phyloP scores from a whole-genome alignment of 2,888 invertebrate species.

The Ceramica pisi region DNA sequence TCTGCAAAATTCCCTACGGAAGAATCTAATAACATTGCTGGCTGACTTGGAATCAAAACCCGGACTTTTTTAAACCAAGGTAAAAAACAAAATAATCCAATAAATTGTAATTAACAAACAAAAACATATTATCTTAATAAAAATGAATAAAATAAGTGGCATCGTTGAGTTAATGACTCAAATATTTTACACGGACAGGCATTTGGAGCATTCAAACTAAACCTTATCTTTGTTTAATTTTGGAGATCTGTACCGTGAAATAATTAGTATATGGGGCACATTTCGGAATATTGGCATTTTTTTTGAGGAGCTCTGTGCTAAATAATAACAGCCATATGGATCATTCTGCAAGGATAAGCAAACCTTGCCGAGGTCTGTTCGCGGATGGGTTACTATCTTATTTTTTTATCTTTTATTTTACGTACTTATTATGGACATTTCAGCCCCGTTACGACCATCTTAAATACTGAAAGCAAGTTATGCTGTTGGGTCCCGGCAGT shows the following conservation, averaged over 20 bases:
- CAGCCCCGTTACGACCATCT: too few species aligned
- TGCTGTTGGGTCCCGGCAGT: too few species aligned
- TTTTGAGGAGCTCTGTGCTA: too few species aligned
- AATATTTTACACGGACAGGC: slow-evolving; percentile 82
- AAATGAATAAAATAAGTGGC: slow-evolving; percentile 46
- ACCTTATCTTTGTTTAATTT: slow-evolving; percentile 57
- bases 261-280: neutral
- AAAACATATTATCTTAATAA: slow-evolving; percentile 12
- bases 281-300: neutral
- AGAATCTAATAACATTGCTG: neutral
- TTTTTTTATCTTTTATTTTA: too few species aligned
- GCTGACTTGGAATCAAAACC: neutral
- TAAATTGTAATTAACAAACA: slow-evolving; percentile 12
- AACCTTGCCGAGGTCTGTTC: too few species aligned
- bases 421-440: too few species aligned
- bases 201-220: slow-evolving; percentile 75
- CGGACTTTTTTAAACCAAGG: neutral
- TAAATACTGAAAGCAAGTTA: too few species aligned
- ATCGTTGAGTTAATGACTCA: slow-evolving; percentile 80
- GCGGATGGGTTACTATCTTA: too few species aligned
- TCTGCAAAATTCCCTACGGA: too few species aligned
- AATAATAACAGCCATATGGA: too few species aligned
- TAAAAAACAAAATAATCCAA: neutral
- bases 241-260: slow-evolving; percentile 11
- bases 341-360: too few species aligned